Evolutionary conservation across 2,113 vertebrate species (phyloP).

Genomic region (Corydoras maculifer): DNA sequence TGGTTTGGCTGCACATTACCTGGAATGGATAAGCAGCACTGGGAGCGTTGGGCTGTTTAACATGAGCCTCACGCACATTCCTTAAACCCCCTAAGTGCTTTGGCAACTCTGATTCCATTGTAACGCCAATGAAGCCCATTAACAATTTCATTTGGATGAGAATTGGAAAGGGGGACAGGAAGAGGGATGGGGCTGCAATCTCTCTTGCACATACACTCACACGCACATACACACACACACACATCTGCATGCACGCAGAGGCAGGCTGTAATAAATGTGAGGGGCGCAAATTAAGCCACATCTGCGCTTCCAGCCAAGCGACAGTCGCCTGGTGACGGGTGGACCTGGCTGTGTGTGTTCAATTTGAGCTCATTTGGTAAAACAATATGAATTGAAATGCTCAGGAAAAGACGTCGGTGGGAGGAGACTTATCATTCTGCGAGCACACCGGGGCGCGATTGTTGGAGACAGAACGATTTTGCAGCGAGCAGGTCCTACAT

Average conservation of each 20-base stretch:
- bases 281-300: conserved; percentile 23
- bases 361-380: conserved; percentile 12
- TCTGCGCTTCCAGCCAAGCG: conserved; percentile 9
- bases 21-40: conserved; percentile 58
- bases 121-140: conserved; percentile 67
- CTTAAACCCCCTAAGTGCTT: conserved; percentile 73
- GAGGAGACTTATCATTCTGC: conserved; percentile 5
- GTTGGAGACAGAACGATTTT: too few relatives aligned
- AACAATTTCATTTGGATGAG: conserved; percentile 64
- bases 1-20: conserved; percentile 57
- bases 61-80: conserved; percentile 66
- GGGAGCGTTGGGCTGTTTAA: conserved; percentile 62
- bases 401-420: not conserved
- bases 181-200: conserved; percentile 15
- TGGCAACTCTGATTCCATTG: conserved; percentile 72
- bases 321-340: conserved; percentile 9
- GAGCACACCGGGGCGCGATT: not conserved
- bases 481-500: too few relatives aligned
- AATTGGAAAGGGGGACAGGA: conserved; percentile 36
- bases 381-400: conserved; percentile 4
- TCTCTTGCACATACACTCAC: conserved; percentile 36
- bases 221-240: conserved; percentile 40
- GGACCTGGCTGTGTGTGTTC: conserved; percentile 4
- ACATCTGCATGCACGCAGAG: conserved; percentile 18
- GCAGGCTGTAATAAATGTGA: conserved; percentile 15